Percentiles rank a stretch among this genome's conserved stretches.
Evolutionary conservation across 2,113 vertebrate species (phyloP).

Genomic region (Noturus placidus): DNA sequence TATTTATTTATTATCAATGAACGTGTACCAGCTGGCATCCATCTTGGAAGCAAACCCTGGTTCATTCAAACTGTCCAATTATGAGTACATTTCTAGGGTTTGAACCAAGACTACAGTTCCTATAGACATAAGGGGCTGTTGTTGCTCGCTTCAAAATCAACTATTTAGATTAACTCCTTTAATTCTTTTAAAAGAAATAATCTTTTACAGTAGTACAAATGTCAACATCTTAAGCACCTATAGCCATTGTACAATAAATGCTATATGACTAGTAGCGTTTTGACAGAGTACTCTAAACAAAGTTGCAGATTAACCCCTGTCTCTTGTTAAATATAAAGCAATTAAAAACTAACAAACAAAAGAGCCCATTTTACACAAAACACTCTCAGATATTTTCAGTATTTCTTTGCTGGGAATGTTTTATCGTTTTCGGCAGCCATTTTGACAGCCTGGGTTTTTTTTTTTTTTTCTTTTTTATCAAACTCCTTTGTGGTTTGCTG

Average conservation of each 20-base stretch:
- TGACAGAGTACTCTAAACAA: not conserved
- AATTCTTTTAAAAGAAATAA: not conserved
- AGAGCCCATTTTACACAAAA: not conserved
- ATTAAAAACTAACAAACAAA: too few relatives aligned
- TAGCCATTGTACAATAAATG: not conserved
- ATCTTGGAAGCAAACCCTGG: not conserved
- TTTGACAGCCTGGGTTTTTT: slow-evolving; percentile 1
- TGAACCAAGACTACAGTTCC: not conserved
- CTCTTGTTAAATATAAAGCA: not conserved
- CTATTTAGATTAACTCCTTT: not conserved
- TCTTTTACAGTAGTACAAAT: too few relatives aligned
- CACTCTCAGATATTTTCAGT: not conserved
- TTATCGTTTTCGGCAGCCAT: not conserved
- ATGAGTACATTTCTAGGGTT: not conserved
- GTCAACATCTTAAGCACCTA: not conserved
- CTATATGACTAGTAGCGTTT: not conserved
- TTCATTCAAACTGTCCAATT: not conserved
- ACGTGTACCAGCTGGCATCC: not conserved
- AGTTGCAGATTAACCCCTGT: not conserved
- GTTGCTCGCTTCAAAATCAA: not conserved
- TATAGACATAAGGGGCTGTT: not conserved
- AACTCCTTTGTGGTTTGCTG: not conserved
- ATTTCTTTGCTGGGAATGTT: not conserved
- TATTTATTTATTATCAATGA: not conserved
- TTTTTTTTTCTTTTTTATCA: too few relatives aligned